Evolutionary conservation across 2,888 invertebrate genomes (phyloP).

Genomic region (Sylvicola cinctus): DNA sequence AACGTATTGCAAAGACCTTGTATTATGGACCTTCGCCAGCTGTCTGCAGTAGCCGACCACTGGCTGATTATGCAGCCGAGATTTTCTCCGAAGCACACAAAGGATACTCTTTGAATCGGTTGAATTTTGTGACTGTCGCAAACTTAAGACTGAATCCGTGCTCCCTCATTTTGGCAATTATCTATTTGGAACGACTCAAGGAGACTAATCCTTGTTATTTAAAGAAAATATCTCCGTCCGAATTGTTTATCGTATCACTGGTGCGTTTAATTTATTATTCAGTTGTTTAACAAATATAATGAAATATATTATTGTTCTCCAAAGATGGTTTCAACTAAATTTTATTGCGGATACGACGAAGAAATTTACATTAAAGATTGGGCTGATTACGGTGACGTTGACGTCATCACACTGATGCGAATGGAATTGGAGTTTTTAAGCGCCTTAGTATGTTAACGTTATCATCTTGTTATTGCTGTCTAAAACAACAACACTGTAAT

Average conservation of each 20-base stretch:
- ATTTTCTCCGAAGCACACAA: constrained; percentile 59
- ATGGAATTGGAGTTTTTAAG: constrained; percentile 74
- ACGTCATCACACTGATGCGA: constrained; percentile 50
- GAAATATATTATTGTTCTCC: constrained; percentile 10
- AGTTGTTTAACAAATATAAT: constrained; percentile 1
- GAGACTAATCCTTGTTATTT: constrained; percentile 65
- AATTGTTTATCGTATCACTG: constrained; percentile 86
- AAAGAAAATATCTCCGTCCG: constrained; percentile 63
- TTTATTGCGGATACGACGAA: constrained; percentile 79
- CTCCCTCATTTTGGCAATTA: constrained; percentile 76
- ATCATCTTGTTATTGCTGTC: no score
- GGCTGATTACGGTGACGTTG: constrained; percentile 67
- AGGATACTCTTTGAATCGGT: constrained; percentile 53
- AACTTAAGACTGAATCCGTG: constrained; percentile 72
- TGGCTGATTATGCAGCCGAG: constrained; percentile 63
- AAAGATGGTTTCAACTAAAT: constrained; percentile 93
- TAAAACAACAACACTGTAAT: no score
- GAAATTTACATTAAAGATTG: constrained; percentile 83
- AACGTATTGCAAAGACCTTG: constrained; percentile 68
- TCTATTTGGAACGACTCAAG: constrained; percentile 82
- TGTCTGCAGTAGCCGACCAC: constrained; percentile 40
- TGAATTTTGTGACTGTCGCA: constrained; percentile 57
- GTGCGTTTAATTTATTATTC: constrained; percentile 29
- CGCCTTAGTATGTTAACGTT: no score
- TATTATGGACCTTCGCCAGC: constrained; percentile 66